These are phyloP conservation scores for Borostomias antarcticus DNA, from an alignment of 2,797 vertebrate genomes.

Conservation along the genomic window DNA sequence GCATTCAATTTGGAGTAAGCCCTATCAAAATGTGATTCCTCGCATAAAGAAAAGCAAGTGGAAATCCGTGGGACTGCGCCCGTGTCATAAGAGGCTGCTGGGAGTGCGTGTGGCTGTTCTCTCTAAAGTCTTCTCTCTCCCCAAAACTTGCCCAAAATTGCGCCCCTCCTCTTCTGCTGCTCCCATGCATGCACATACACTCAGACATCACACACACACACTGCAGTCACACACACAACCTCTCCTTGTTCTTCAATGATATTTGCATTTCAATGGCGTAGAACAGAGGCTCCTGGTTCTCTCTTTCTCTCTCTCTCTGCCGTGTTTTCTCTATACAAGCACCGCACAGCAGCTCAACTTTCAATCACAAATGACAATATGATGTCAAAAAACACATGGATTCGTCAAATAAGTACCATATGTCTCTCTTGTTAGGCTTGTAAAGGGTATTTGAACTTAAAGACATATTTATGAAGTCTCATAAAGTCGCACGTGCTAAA, in stretches of 20 bases:
- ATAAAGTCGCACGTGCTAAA: not conserved
- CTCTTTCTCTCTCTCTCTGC: constrained; percentile 30
- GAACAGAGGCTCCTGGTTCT: constrained; percentile 73
- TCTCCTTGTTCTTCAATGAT: constrained; percentile 83
- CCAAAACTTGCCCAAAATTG: constrained; percentile 80
- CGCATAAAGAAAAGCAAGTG: constrained; percentile 30
- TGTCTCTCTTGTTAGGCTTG: not conserved
- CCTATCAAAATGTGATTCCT: constrained; percentile 4
- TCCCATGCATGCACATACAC: constrained; percentile 64
- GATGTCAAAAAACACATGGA: constrained; percentile 30
- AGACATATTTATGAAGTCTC: not conserved
- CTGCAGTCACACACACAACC: constrained; percentile 71
- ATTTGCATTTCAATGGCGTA: constrained; percentile 87
- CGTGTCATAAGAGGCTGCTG: constrained; percentile 66
- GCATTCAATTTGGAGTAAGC: not conserved
- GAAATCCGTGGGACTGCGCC: constrained; percentile 61
- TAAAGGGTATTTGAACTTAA: constrained; percentile 2
- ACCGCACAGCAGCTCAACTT: constrained; percentile 66
- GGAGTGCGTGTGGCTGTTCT: constrained; percentile 76
- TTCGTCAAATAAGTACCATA: not conserved
- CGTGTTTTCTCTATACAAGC: constrained; percentile 66
- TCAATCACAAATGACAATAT: constrained; percentile 57
- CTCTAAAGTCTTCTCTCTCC: constrained; percentile 79
- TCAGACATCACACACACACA: constrained; percentile 19
- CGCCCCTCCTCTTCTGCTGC: constrained; percentile 72